phyloP scores from a whole-genome alignment of 2,888 invertebrate genomes.

The Mesochorus sp. region DNA sequence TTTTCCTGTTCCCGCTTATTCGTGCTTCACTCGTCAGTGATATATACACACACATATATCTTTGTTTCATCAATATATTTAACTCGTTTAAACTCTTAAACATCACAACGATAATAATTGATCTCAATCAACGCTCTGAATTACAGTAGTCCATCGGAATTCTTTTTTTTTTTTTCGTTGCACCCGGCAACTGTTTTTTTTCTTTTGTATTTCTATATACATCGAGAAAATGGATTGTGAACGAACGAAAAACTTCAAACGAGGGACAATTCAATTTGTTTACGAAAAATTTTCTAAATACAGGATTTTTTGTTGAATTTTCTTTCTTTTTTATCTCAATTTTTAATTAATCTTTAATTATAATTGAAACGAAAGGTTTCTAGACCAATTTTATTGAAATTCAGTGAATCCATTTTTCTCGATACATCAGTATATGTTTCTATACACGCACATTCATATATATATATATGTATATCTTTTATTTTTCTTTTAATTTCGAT shows the following conservation, averaged over 20 bases:
- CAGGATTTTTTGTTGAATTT: not conserved
- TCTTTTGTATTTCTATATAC: no score
- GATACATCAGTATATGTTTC: conserved; percentile 28
- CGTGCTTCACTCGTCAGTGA: conserved; percentile 15
- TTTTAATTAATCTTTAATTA: no score
- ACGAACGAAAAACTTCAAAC: not conserved
- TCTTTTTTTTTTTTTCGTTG: not conserved
- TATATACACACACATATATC: conserved; percentile 13
- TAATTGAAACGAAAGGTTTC: no score
- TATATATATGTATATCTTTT: conserved; percentile 21
- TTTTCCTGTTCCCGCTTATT: not conserved
- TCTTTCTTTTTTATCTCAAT: no score
- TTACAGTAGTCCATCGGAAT: conserved; percentile 10
- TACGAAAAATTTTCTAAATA: not conserved
- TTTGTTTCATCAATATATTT: conserved; percentile 15
- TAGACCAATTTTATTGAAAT: not conserved
- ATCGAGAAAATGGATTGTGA: conserved; percentile 5
- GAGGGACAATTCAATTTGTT: not conserved
- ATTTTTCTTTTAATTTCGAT: conserved; percentile 11
- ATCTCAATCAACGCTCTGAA: conserved; percentile 51
- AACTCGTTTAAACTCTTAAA: conserved; percentile 62
- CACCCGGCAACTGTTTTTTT: not conserved
- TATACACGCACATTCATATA: conserved; percentile 23
- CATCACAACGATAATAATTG: conserved; percentile 60
- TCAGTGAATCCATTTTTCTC: not conserved